Evolutionary conservation across 1,140 invertebrate genomes (phyloP), one percentile per base, ranked within the genome.

Genomic region (Phymastichus coffea): DNA sequence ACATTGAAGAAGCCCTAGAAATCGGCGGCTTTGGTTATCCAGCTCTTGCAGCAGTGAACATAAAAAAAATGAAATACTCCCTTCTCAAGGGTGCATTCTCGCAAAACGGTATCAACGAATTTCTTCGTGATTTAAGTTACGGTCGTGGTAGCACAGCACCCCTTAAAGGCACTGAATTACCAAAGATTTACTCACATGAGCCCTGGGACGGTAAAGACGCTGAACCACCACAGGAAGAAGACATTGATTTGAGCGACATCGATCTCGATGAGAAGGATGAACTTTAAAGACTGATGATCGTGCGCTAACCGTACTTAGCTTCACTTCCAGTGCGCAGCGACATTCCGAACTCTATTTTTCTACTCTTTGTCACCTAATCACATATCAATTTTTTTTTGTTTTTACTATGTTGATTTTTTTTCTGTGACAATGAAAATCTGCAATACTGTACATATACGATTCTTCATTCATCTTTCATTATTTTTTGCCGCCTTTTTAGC

Each of bases 171-270:
- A 88, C 89, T 3, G 81, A 88, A 67, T 85, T 99, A 70, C 96
- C 95, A 12, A 83, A 87, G 63, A 86, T 98, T 30, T 68, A 80
- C 3, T 81, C 78, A 20, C 85, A 85, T 3, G 88, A 93, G 46
- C 77, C 92, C 0, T 99, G 97, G 97, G 97, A 99, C 73, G 97
- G 97, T 30, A 95, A 99, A 79, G 96, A 99, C 76, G 95, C 90
- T 10, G 88, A 93, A 77, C 80, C 94, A 60, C 91, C 93, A 22
- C 84, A 84, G 35, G 94, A 94, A 79, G 95, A 98, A 68, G 94
- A 97, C 62, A 92, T 95, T 63, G 94, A 97, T 82, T 84, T 97
- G 33, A 94, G 91, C 41, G 94, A 97, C 79, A 83, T 97, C 37
- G 89, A 92, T 62, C 78, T 97, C 15, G 93, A 96, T 72, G 88